Evolutionary conservation across 2,113 vertebrate species (phyloP).

Genomic region (Phalacrocorax aristotelis): DNA sequence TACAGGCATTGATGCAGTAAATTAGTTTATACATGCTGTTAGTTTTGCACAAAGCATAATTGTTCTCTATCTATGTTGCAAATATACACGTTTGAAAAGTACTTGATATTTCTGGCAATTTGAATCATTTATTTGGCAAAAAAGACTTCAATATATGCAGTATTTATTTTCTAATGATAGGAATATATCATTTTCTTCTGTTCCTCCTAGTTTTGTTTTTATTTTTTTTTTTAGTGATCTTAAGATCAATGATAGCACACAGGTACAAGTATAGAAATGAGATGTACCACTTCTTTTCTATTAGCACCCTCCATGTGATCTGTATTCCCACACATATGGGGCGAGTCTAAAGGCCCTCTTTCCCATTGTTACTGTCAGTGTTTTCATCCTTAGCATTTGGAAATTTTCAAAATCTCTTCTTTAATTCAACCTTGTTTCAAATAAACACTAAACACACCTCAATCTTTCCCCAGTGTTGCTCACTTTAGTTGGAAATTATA

Average conservation of each 20-base stretch:
- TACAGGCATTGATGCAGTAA: constrained; percentile 56
- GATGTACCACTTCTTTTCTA: background rate
- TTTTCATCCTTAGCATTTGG: background rate
- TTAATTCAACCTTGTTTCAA: background rate
- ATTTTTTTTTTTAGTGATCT: background rate
- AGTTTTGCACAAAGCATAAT: constrained; percentile 44
- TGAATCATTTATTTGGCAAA: background rate
- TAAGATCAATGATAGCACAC: background rate
- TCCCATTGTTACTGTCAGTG: background rate
- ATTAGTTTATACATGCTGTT: constrained; percentile 64
- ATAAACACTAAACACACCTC: background rate
- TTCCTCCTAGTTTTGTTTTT: background rate
- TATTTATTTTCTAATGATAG: background rate
- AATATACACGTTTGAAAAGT: background rate
- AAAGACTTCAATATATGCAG: background rate
- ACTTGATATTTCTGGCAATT: background rate
- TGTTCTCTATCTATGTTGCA: background rate
- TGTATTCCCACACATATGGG: background rate
- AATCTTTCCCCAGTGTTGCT: background rate
- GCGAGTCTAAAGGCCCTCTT: background rate
- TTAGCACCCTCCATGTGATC: background rate
- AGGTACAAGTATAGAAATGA: background rate
- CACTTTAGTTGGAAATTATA: background rate
- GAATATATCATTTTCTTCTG: background rate
- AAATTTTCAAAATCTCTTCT: background rate